Base-by-base conservation (phyloP, 2,888 invertebrate genomes). In the Marasmarcha lunaedactyla region DNA sequence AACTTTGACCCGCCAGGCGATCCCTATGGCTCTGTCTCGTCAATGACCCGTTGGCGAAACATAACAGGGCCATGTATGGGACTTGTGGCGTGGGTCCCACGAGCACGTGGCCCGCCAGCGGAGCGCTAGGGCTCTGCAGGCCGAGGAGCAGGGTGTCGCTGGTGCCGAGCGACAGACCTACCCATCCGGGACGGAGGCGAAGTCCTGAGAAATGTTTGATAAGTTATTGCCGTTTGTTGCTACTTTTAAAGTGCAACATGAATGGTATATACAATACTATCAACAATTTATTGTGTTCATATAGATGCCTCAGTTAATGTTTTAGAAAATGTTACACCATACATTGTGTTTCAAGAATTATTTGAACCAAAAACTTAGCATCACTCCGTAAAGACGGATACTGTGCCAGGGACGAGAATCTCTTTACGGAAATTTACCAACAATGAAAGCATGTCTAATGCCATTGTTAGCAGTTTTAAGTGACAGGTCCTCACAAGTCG, bases 41-140 rank as follows among this genome's bases (percentile, higher is more conserved):
- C 14, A 97, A 71, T 0, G 97, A 97, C 0, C 97, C 98, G 78
- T 98, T 98, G 63, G 97, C 93, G 66, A 92, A 95, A 76, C 96
- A 95, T 40, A 98, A 81, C 26, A 98, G 77, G 0, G 91, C 95
- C 94, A 97, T 95, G 70, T 90, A 98, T 15, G 89, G 88, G 5
- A 89, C 77, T 4, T 84, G 76, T 39, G 90, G 87, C 0, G 95
- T 86, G 0, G 97, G 97, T 63, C 95, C 97, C 57, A 91, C 91
- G 20, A 98, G 86, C 27, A 97, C 85, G 67, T 97, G 95, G 0
- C 97, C 97, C 40, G 93, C 91, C 1, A 88, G 71, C 0, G 91
- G 85, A 3, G 87, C 85, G 36, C 86, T 87, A 0, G 93, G 89
- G 20, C 88, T 76, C 14, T 86, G 73, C 4, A 95, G 76, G 71